Conservation (phyloP, 2,113 vertebrate species). For the Scatophagus argus region DNA sequence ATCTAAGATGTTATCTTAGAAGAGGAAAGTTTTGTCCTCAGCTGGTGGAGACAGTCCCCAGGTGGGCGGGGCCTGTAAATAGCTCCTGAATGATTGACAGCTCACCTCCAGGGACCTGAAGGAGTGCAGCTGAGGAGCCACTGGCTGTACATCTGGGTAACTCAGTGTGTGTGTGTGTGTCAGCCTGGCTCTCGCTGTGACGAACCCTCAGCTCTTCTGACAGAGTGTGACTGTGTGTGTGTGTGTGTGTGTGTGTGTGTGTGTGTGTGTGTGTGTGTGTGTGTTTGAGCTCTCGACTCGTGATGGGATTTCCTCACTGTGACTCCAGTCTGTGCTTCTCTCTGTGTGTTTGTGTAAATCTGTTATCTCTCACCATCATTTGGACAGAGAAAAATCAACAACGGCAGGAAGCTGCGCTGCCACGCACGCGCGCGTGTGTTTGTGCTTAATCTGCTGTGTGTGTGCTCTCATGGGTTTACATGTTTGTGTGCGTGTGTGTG, state of each 20-base stretch:
- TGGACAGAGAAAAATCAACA: constrained; percentile 58
- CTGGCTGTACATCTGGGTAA: constrained; percentile 58
- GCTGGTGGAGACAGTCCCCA: constrained; percentile 6
- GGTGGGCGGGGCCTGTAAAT: constrained; percentile 57
- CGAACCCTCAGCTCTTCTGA: constrained; percentile 46
- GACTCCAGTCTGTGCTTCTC: constrained; percentile 18
- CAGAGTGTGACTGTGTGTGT: constrained; percentile 14
- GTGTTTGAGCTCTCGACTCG: constrained; percentile 57
- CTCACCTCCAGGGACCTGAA: constrained; percentile 35
- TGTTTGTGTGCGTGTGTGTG: background rate
- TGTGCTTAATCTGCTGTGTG: constrained; percentile 3
- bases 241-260: constrained; percentile 15
- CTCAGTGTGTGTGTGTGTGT: constrained; percentile 36
- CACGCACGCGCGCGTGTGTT: background rate
- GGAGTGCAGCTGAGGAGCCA: constrained; percentile 58
- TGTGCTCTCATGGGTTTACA: background rate
- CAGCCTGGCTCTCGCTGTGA: constrained; percentile 37
- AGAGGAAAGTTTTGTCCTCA: background rate
- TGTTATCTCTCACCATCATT: constrained; percentile 60
- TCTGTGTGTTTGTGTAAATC: constrained; percentile 29
- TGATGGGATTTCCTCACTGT: constrained; percentile 65
- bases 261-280: constrained; percentile 28
- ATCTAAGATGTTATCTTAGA: background rate
- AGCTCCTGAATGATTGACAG: constrained; percentile 51
- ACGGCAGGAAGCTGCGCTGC: constrained; percentile 46